These are phyloP conservation scores for Cerastoderma edule DNA, from an alignment of 2,888 invertebrate genomes.

Conservation along the genomic window DNA sequence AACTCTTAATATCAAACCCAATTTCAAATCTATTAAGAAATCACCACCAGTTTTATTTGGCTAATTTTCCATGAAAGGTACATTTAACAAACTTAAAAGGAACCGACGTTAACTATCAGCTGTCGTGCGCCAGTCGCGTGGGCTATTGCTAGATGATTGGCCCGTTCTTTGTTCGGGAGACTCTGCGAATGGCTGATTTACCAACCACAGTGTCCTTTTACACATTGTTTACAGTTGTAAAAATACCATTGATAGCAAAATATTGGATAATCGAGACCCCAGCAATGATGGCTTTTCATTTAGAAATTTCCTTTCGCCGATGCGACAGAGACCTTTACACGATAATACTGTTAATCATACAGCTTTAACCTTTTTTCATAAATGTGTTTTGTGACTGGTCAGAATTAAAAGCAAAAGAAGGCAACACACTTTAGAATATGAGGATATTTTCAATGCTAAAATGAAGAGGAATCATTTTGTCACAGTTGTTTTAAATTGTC, in stretches of 20 bases:
- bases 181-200: constrained; percentile 12
- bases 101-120: constrained; percentile 36
- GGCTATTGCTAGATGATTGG: constrained; percentile 36
- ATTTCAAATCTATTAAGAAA: constrained; percentile 39
- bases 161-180: constrained; percentile 33
- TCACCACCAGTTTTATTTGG: constrained; percentile 31
- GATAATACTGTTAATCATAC: too few relatives aligned
- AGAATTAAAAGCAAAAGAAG: too few relatives aligned
- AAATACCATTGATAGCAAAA: constrained; percentile 20
- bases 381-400: too few relatives aligned
- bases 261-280: constrained; percentile 13
- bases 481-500: too few relatives aligned
- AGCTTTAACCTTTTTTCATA: too few relatives aligned
- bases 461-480: too few relatives aligned
- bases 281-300: too few relatives aligned
- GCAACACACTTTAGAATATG: too few relatives aligned
- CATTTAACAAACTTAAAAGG: constrained; percentile 37
- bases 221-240: constrained; percentile 29
- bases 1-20: constrained; percentile 14
- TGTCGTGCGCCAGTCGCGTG: constrained; percentile 56
- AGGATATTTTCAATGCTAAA: too few relatives aligned
- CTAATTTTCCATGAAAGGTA: constrained; percentile 38
- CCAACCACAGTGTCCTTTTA: constrained; percentile 16
- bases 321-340: too few relatives aligned
- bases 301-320: too few relatives aligned